These are phyloP conservation scores for Ariopsis seemanni DNA, from an alignment of 2,113 vertebrate species.

Conservation along the genomic window DNA sequence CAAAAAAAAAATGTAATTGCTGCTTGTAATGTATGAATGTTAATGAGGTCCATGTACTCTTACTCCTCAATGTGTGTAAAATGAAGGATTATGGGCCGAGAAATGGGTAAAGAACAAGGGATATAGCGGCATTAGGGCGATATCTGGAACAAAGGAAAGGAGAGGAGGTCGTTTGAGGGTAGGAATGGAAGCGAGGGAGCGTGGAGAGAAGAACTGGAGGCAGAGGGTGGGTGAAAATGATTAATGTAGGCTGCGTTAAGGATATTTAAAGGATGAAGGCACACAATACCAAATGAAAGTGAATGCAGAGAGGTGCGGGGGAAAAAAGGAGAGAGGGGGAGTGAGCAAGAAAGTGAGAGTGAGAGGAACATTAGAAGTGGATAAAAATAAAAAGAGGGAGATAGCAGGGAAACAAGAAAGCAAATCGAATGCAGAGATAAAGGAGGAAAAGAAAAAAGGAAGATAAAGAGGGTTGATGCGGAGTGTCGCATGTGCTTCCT, in stretches of 20 bases:
- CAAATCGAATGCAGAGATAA: neutral
- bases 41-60: neutral
- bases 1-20: neutral
- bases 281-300: conserved; percentile 34
- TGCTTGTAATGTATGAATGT: neutral
- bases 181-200: conserved; percentile 50
- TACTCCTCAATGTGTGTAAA: neutral
- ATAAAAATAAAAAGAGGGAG: conserved; percentile 10
- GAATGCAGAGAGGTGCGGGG: neutral
- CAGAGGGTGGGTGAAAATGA: conserved; percentile 32
- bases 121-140: neutral
- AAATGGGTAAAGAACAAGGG: neutral
- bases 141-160: conserved; percentile 18
- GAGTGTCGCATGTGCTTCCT: neutral
- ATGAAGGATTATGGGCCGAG: neutral
- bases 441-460: neutral
- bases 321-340: neutral
- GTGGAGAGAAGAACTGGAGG: conserved; percentile 34
- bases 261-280: conserved; percentile 53
- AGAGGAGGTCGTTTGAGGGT: conserved; percentile 31
- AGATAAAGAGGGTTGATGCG: neutral
- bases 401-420: neutral
- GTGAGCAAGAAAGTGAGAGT: conserved; percentile 6
- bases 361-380: conserved; percentile 24
- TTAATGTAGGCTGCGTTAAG: conserved; percentile 47